phyloP scores from a whole-genome alignment of 2,888 invertebrate genomes.

The Teinopalpus imperialis region DNA sequence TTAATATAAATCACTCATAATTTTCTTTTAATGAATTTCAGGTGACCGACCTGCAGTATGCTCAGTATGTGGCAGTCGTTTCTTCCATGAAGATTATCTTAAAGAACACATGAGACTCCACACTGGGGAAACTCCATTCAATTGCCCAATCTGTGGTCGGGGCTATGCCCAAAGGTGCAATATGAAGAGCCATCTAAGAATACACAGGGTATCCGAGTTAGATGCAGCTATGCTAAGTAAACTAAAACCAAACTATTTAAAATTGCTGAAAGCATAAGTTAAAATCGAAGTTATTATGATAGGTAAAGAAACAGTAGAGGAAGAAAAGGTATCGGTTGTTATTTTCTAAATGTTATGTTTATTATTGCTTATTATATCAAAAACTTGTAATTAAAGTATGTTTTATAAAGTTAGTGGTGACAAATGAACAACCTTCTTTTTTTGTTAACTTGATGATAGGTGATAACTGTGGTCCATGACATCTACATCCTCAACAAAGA shows the following conservation, averaged over 20 bases:
- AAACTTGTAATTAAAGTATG: too few relatives aligned
- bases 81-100: slow-evolving; percentile 69
- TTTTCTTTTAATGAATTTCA: slow-evolving; percentile 38
- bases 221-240: slow-evolving; percentile 55
- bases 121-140: slow-evolving; percentile 75
- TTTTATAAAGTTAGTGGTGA: too few relatives aligned
- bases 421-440: too few relatives aligned
- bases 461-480: too few relatives aligned
- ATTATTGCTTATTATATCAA: too few relatives aligned
- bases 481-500: too few relatives aligned
- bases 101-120: slow-evolving; percentile 74
- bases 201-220: slow-evolving; percentile 65
- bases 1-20: too few relatives aligned
- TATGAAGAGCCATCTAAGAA: slow-evolving; percentile 73
- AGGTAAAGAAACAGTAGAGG: too few relatives aligned
- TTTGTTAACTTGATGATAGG: too few relatives aligned
- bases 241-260: slow-evolving; percentile 67
- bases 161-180: slow-evolving; percentile 74
- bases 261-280: slow-evolving; percentile 53
- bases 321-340: too few relatives aligned
- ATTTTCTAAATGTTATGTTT: too few relatives aligned
- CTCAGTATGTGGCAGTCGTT: slow-evolving; percentile 59
- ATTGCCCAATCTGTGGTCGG: slow-evolving; percentile 70
- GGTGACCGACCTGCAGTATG: slow-evolving; percentile 71
- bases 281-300: too few relatives aligned